A percentile compares a stretch with the other conserved stretches of the same genome.
phyloP scores from a whole-genome alignment of 2,113 vertebrate species.

The Lagopus leucura region DNA sequence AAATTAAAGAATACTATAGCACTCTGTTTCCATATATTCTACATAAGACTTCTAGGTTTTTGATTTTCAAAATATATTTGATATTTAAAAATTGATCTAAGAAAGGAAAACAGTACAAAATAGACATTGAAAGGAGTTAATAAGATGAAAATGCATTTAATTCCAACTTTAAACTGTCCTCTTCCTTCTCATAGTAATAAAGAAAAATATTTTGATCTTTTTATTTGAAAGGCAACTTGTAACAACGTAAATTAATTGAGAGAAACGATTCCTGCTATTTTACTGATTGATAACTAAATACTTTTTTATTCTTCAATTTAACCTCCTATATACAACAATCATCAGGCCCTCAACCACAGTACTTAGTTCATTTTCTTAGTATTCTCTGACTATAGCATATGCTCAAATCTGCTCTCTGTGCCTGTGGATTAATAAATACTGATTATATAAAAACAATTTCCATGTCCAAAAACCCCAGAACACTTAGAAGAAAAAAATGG shows the following conservation, averaged over 20 bases:
- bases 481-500: not conserved
- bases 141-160: not conserved
- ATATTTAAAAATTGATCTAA: not conserved
- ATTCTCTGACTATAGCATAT: not conserved
- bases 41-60: not conserved
- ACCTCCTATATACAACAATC: not conserved
- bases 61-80: not conserved
- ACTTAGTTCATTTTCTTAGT: not conserved
- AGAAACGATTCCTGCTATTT: not conserved
- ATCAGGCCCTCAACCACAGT: not conserved
- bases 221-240: not conserved
- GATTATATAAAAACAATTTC: not conserved
- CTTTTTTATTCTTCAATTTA: not conserved
- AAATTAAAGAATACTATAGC: not conserved
- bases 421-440: not conserved
- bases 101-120: not conserved
- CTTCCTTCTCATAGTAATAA: not conserved
- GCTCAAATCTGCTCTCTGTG: not conserved
- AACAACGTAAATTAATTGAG: not conserved
- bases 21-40: not conserved
- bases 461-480: not conserved
- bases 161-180: rapidly evolving
- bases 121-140: not conserved
- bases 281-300: not conserved
- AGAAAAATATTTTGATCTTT: not conserved